Conservation (phyloP, 2,888 invertebrate genomes). For the Clunio marinus region DNA sequence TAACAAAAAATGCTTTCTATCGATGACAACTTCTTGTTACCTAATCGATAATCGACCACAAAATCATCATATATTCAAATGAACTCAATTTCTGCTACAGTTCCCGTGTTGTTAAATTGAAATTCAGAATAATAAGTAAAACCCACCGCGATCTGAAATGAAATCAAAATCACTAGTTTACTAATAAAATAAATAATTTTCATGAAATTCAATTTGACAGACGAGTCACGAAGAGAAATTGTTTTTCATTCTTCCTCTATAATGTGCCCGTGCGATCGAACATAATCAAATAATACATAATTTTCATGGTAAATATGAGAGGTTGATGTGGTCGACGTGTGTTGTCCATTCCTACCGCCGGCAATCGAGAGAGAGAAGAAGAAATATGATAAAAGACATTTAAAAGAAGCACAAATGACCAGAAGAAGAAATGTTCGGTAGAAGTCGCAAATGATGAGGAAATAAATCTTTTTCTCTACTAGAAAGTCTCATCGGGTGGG, state of each 20-base stretch:
- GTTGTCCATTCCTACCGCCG: no score
- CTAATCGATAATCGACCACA: no score
- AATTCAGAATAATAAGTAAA: no score
- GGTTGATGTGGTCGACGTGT: no score
- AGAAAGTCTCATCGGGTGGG: no score
- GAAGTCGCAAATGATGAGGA: background rate
- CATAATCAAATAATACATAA: background rate
- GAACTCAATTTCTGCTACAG: no score
- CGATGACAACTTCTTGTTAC: no score
- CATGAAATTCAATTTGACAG: conserved; percentile 24
- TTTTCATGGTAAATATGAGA: background rate
- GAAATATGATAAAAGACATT: background rate
- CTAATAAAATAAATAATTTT: conserved; percentile 14
- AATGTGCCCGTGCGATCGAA: background rate
- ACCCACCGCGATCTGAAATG: no score
- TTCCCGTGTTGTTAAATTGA: no score
- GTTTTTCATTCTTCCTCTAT: background rate
- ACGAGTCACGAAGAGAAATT: conserved; percentile 26
- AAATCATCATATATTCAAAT: no score
- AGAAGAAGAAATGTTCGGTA: background rate
- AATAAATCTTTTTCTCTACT: background rate
- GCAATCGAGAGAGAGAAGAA: background rate
- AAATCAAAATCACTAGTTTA: no score
- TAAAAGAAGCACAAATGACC: background rate
- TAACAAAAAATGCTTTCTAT: no score